A percentile compares a stretch with the other conserved stretches of the same genome.
These are phyloP conservation scores for Drosophila willistoni DNA, from an alignment of 1,140 invertebrate species.

Conservation along the genomic window DNA sequence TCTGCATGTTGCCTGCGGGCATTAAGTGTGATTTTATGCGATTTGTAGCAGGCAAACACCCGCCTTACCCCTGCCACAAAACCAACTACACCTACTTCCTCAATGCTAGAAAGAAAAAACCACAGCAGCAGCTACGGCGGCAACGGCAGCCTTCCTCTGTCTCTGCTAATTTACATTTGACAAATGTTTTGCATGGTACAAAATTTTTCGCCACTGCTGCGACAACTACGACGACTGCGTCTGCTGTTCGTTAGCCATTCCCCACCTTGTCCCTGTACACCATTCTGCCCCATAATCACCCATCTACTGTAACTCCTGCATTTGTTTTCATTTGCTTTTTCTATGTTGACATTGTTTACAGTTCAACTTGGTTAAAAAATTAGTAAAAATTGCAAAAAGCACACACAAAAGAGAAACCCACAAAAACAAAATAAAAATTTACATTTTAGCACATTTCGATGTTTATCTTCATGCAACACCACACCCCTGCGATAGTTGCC, in stretches of 20 bases:
- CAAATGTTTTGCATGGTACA: constrained; percentile 76
- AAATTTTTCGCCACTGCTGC: constrained; percentile 64
- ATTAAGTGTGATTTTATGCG: constrained; percentile 80
- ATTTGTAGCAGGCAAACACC: constrained; percentile 64
- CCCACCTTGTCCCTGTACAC: constrained; percentile 1
- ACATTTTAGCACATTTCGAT: background rate
- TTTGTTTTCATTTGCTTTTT: constrained; percentile 75
- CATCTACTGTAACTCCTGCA: constrained; percentile 65
- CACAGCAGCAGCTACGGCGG: constrained; percentile 34
- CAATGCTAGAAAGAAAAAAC: constrained; percentile 54
- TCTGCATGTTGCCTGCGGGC: constrained; percentile 72
- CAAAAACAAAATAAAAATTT: constrained; percentile 29
- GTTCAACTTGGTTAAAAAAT: constrained; percentile 76
- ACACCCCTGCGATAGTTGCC: background rate
- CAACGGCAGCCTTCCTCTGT: constrained; percentile 27
- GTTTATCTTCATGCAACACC: background rate
- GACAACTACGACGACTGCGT: constrained; percentile 40
- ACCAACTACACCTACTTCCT: constrained; percentile 11
- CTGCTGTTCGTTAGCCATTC: constrained; percentile 65
- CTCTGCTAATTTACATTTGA: constrained; percentile 77
- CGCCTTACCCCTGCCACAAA: constrained; percentile 18
- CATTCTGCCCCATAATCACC: constrained; percentile 26
- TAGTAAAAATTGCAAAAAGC: constrained; percentile 61
- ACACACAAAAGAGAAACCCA: constrained; percentile 11
- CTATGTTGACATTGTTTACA: constrained; percentile 75